A percentile compares a stretch with the other conserved stretches of the same genome.
Conservation (phyloP, 2,888 invertebrate species). For the Listrodromus nycthemerus region DNA sequence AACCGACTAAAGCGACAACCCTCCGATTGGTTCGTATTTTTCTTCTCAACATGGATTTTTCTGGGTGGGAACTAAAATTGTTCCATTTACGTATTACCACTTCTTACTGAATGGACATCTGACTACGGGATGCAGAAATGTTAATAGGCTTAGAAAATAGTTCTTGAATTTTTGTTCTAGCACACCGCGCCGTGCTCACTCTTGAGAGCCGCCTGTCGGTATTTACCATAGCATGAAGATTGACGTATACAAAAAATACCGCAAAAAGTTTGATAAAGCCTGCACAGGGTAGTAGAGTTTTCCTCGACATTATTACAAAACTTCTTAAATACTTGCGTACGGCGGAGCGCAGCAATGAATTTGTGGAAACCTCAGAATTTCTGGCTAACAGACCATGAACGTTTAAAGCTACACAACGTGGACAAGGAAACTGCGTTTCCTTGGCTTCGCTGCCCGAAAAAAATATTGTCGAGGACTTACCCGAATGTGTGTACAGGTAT, state of each 20-base stretch:
- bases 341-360: background rate
- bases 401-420: background rate
- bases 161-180: background rate
- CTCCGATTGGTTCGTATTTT: background rate
- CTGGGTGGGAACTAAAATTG: background rate
- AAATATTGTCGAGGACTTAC: background rate
- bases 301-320: background rate
- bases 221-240: background rate
- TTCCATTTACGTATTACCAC: background rate
- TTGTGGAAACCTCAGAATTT: background rate
- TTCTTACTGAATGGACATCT: background rate
- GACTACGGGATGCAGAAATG: background rate
- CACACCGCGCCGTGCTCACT: background rate
- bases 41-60: background rate
- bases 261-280: background rate
- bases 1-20: too few species aligned
- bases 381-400: conserved; percentile 15
- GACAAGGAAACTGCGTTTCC: too few species aligned
- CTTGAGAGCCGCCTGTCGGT: background rate
- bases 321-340: background rate
- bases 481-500: background rate
- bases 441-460: background rate
- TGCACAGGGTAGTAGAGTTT: conserved; percentile 4
- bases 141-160: background rate
- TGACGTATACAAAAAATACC: background rate